phyloP scores from a whole-genome alignment of 1,140 invertebrate species.

The Metopolophium dirhodum region DNA sequence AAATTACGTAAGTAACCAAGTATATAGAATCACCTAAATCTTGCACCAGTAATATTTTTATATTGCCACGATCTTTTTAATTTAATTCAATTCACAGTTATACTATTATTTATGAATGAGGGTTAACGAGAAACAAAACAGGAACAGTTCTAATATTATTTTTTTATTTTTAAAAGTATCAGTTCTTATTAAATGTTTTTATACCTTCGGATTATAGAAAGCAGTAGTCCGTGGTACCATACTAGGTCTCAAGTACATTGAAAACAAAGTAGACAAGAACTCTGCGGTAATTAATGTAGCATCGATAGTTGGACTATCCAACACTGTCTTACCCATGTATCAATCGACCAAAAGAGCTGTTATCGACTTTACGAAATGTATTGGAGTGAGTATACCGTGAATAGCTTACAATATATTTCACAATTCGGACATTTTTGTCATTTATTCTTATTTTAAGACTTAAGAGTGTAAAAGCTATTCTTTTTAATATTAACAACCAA shows the following conservation, averaged over 20 bases:
- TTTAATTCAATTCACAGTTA: background rate
- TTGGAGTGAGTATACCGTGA: background rate
- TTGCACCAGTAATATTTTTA: background rate
- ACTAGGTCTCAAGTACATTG: constrained; percentile 34
- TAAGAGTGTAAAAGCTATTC: background rate
- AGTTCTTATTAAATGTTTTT: background rate
- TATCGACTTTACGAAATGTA: constrained; percentile 15
- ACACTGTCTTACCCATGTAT: constrained; percentile 24
- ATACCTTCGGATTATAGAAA: background rate
- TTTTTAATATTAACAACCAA: background rate
- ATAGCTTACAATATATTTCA: background rate
- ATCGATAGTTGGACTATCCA: constrained; percentile 16
- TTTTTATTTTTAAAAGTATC: background rate
- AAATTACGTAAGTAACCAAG: constrained; percentile 17
- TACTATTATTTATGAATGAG: background rate
- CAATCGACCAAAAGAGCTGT: constrained; percentile 47
- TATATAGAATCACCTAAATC: background rate
- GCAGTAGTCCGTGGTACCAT: constrained; percentile 19
- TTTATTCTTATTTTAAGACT: background rate
- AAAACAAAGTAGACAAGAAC: background rate
- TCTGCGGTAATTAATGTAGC: constrained; percentile 31
- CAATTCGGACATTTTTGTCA: too few relatives aligned
- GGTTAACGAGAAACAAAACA: background rate
- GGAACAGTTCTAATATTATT: background rate
- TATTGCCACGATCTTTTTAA: background rate